Conservation (phyloP, 2,113 vertebrate genomes). For the Myanophis thanlyinensis region DNA sequence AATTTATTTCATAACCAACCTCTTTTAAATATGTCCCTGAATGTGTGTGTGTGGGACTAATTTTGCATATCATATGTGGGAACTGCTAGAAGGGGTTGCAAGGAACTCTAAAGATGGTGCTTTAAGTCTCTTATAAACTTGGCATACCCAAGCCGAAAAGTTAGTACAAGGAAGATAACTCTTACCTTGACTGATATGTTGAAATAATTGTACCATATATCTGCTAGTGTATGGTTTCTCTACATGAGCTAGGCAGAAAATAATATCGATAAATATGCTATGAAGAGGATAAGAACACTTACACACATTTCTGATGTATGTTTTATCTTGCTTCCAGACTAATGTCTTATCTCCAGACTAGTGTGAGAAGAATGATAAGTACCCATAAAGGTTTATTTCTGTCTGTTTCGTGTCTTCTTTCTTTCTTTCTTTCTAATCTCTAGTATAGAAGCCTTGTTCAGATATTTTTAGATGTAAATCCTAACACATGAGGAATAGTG, state of each 20-base stretch:
- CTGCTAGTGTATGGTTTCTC: not conserved
- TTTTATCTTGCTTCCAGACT: not conserved
- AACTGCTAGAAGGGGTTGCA: not conserved
- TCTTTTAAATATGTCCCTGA: not conserved
- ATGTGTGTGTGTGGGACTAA: no score
- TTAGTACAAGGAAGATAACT: not conserved
- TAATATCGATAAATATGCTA: not conserved
- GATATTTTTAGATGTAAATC: not conserved
- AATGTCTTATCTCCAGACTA: not conserved
- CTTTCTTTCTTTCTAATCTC: not conserved
- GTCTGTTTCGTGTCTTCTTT: not conserved
- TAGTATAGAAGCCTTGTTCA: not conserved
- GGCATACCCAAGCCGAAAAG: not conserved
- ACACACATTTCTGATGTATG: not conserved
- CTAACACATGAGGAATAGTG: not conserved
- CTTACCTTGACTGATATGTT: accelerated
- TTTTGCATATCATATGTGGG: not conserved
- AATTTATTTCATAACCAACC: not conserved
- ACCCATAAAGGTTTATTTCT: not conserved
- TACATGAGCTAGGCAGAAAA: not conserved
- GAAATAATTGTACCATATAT: not conserved
- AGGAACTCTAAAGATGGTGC: not conserved
- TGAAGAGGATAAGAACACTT: not conserved
- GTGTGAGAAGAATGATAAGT: not conserved
- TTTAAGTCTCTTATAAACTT: not conserved